Evolutionary conservation across 1,140 invertebrate species (phyloP), one percentile per base, ranked within the genome.

Genomic region (Pseudobourletiella spinata): DNA sequence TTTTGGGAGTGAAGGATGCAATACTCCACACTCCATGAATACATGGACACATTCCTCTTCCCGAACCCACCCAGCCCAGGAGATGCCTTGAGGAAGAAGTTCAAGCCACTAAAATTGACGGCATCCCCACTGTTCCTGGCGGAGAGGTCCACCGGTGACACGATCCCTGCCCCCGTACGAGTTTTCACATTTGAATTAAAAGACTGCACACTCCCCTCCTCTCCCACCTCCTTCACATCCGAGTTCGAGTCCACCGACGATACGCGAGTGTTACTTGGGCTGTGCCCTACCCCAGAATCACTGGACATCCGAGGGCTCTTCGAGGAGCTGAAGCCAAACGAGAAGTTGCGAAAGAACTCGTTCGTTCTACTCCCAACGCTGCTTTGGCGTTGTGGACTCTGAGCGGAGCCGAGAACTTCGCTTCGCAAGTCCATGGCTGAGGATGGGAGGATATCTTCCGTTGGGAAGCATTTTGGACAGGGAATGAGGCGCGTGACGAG

Each of bases 401-500:
- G 14, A 51, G 24, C 28, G 4, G 14, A 4, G 11, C 3, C 14
- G 28, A 6, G 6, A 25, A 11, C 22, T 3, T 51, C 24, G 24
- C 25, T 25, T 6, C 4, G 6, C 24, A 51, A 24, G 22, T 51
- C 52, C 11, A 6, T 55, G 18, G 28, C 16, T 3, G 52, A 11
- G 29, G 50, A 52, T 3, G 16, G n/a, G 44, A 25, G 3, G 18
- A 35, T 29, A 20, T 55, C 42, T n/a, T 60, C 52, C 15, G 51
- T 52, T 30, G 68, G 65, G 57, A 94, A 76, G 75, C 95, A 98
- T 6, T 83, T 80, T 0, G 90, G 87, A 76, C 96, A 99, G 0
- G 94, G 90, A 46, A 98, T 86, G 20, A 98, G 72, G n/a, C 96
- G 79, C 0, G 92, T 98, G 11, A 99, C 90, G 25, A 99, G 77